Percentiles rank a stretch among this genome's conserved stretches.
phyloP scores from a whole-genome alignment of 2,888 invertebrate genomes.

The Lydus trimaculatus region DNA sequence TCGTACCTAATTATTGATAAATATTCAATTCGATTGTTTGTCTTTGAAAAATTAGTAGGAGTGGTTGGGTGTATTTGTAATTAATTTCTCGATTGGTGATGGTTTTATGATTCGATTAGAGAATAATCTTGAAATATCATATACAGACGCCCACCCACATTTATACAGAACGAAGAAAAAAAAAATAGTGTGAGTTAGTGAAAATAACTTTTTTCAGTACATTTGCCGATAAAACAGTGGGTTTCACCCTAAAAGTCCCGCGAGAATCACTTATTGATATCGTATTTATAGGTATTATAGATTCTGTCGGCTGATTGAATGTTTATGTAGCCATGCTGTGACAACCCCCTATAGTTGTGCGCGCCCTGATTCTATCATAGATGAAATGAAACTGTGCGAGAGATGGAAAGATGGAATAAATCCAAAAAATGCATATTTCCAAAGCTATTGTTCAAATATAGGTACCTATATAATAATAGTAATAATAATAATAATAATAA shows the following conservation, averaged over 20 bases:
- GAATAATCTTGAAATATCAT: not conserved
- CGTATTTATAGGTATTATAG: slow-evolving; percentile 61
- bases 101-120: not conserved
- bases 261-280: slow-evolving; percentile 60
- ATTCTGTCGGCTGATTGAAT: slow-evolving; percentile 57
- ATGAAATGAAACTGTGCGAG: not conserved
- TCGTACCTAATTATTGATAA: not conserved
- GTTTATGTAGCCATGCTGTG: slow-evolving; percentile 55
- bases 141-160: too few species aligned
- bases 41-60: not conserved
- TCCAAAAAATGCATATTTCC: not conserved
- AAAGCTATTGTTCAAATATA: slow-evolving; percentile 30
- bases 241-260: slow-evolving; percentile 51
- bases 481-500: slow-evolving; percentile 9
- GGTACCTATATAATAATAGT: not conserved
- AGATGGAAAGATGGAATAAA: not conserved
- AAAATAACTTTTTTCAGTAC: slow-evolving; percentile 56
- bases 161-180: too few species aligned
- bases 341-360: slow-evolving; percentile 33
- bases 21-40: not conserved
- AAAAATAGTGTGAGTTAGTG: slow-evolving; percentile 11
- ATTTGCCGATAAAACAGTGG: slow-evolving; percentile 59
- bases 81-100: not conserved
- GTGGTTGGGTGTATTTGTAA: not conserved
- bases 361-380: slow-evolving; percentile 23